These are phyloP conservation scores for Tiliacea citrago DNA, from an alignment of 2,888 invertebrate genomes.

Conservation along the genomic window DNA sequence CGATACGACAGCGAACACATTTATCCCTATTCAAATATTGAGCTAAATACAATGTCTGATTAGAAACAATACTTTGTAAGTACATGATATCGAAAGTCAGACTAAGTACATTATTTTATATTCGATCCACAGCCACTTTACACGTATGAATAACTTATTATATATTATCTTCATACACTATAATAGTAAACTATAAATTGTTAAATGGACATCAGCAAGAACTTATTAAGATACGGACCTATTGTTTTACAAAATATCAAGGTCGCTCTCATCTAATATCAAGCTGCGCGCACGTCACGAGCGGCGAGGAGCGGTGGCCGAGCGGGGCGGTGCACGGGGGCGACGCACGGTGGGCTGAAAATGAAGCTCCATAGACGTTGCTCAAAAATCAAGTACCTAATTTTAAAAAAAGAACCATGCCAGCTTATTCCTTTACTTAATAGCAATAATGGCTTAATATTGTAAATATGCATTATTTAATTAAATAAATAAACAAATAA, in stretches of 20 bases:
- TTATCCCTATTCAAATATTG: slow-evolving; percentile 16
- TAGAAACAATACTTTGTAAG: slow-evolving; percentile 25
- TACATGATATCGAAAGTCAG: slow-evolving; percentile 23
- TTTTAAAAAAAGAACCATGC: no score
- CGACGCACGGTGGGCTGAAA: no score
- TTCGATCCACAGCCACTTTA: slow-evolving; percentile 51
- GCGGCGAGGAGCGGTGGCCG: no score
- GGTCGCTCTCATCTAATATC: no score
- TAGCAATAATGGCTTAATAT: no score
- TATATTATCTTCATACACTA: background rate
- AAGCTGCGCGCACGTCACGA: background rate
- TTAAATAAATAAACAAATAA: no score
- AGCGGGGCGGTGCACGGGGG: no score
- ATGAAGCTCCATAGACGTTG: no score
- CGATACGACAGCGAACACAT: background rate
- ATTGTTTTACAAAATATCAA: background rate
- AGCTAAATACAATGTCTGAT: slow-evolving; percentile 29
- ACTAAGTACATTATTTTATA: slow-evolving; percentile 37
- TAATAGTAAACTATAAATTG: slow-evolving; percentile 1
- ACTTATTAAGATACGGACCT: background rate
- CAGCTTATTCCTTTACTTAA: no score
- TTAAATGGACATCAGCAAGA: slow-evolving; percentile 5
- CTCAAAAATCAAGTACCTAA: no score
- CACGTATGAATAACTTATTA: slow-evolving; percentile 39
- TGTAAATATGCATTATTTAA: no score